A percentile compares a stretch with the other conserved stretches of the same genome.
phyloP scores from a whole-genome alignment of 1,140 invertebrate species.

The Tetranychus cinnabarinus region DNA sequence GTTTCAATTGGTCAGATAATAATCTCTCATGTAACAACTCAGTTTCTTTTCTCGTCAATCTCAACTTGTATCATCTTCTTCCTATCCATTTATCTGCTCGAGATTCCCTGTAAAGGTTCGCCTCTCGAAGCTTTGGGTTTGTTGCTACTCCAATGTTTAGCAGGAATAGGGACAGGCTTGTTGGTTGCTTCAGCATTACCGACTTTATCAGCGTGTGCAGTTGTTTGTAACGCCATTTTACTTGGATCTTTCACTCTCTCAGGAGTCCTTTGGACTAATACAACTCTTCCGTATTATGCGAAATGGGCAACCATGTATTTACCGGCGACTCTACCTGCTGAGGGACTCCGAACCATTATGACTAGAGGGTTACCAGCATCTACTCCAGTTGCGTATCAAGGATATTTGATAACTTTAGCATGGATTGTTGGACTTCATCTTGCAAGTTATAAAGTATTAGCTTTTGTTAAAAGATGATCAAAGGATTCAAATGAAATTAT shows the following conservation, averaged over 20 bases:
- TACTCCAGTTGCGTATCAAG: not conserved
- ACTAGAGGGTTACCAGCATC: not conserved
- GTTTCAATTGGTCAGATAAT: conserved; percentile 67
- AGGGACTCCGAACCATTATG: conserved; percentile 51
- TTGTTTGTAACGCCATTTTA: not conserved
- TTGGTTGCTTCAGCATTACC: not conserved
- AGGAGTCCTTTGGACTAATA: conserved; percentile 68
- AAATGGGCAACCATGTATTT: conserved; percentile 54
- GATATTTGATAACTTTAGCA: not conserved
- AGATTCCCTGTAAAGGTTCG: not conserved
- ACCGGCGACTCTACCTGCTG: conserved; percentile 68
- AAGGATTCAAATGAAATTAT: no score
- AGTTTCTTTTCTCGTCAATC: not conserved
- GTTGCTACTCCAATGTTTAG: not conserved
- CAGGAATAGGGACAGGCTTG: not conserved
- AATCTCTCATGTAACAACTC: conserved; percentile 46
- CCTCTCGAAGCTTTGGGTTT: not conserved
- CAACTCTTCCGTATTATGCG: conserved; percentile 64
- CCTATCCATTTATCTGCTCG: not conserved
- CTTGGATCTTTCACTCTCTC: conserved; percentile 18
- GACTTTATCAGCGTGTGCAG: not conserved
- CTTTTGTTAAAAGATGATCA: not conserved
- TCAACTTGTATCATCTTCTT: not conserved
- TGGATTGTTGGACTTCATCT: not conserved
- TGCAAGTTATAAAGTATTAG: not conserved